Evolutionary conservation across 1,140 invertebrate species (phyloP), one percentile per base, ranked within the genome.

Genomic region (Argopecten irradians): DNA sequence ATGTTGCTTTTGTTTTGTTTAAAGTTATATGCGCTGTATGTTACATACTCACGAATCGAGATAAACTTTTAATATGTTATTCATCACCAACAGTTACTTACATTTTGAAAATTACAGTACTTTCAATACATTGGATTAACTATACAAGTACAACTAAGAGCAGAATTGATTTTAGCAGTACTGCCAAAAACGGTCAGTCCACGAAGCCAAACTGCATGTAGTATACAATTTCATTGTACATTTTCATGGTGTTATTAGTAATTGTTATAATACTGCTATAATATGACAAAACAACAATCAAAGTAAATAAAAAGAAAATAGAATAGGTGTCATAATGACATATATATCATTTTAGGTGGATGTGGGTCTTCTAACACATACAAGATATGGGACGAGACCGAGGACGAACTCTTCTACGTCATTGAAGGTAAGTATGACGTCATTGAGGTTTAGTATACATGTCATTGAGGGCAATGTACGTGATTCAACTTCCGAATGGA

Each of bases 291-390:
- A 19, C 32, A 71, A 19, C 55, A n/a, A 71, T 28, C 55, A n/a
- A 71, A 2, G 19, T 71, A 71, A 28, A 1, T 71, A 71, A 19
- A 0, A 5, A 71, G 19, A 19, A n/a, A 5, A 19, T n/a, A n/a
- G n/a, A n/a, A n/a, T 8, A 82, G 22, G n/a, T 71, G 7, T 22
- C 28, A 86, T 86, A 86, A 32, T 32, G 16, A 71, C 9, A 33
- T 86, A 8, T 83, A 9, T 9, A 43, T 34, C 87, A 35, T 36
- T 39, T 89, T 46, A 92, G 92, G 90, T 35, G 91, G 91, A 14
- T 92, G 91, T 86, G 92, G 92, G 13, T 71, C 89, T 33, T 85
- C 91, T 14, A 93, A 93, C 71, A 92, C 91, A 0, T 93, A 93
- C 87, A 92, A 89, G 83, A 89, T 93, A 13, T 90, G 88, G 90